Percentiles rank a stretch among this genome's conserved stretches.
Evolutionary conservation across 2,888 invertebrate genomes (phyloP).

Genomic region (Pristionchus fissidentatus): DNA sequence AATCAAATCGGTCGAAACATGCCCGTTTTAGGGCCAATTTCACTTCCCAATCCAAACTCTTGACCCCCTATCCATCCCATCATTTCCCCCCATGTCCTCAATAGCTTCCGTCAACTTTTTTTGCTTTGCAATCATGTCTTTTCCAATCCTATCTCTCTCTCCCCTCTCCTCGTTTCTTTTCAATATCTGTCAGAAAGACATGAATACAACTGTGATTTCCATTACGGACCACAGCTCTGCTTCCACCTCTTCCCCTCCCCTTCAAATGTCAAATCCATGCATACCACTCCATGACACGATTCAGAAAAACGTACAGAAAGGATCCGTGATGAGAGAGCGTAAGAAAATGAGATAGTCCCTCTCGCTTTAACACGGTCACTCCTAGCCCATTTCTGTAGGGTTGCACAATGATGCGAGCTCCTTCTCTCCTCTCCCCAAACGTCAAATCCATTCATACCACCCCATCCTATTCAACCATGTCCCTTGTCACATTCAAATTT

Average conservation of each 20-base stretch:
- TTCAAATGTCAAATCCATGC: too few species aligned
- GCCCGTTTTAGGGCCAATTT: too few species aligned
- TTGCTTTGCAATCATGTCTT: not conserved
- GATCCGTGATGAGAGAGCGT: too few species aligned
- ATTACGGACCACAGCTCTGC: too few species aligned
- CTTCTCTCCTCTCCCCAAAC: not conserved
- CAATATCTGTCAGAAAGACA: too few species aligned
- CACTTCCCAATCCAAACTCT: too few species aligned
- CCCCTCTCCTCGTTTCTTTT: not conserved
- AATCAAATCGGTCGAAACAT: too few species aligned
- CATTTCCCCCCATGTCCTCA: not conserved
- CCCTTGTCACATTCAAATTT: conserved; percentile 6
- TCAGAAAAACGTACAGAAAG: too few species aligned
- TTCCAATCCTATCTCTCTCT: not conserved
- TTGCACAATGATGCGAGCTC: not conserved
- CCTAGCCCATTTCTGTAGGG: not conserved
- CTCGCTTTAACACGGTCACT: not conserved
- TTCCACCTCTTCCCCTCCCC: too few species aligned
- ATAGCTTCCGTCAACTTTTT: not conserved
- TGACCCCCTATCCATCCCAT: conserved; percentile 1
- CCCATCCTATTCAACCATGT: not conserved
- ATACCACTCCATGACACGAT: too few species aligned
- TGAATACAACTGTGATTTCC: too few species aligned
- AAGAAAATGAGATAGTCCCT: not conserved
- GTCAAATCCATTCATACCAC: not conserved